phyloP scores from a whole-genome alignment of 2,797 vertebrate species.

The Rhynchotus rufescens region DNA sequence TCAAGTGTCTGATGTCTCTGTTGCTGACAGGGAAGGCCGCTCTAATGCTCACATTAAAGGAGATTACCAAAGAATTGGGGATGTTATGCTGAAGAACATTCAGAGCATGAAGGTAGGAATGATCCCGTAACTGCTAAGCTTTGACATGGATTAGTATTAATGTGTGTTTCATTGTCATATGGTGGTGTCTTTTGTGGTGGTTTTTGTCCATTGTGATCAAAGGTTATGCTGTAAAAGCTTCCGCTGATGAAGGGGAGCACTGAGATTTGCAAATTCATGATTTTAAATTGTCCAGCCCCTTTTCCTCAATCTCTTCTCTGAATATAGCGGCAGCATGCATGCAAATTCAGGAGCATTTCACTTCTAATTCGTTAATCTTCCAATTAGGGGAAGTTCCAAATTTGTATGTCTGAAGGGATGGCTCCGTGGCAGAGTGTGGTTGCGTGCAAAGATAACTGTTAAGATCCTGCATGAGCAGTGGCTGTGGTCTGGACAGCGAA shows the following conservation, averaged over 20 bases:
- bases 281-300: not conserved
- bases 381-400: not conserved
- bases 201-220: not conserved
- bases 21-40: constrained; percentile 90
- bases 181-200: not conserved
- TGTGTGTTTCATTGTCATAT: not conserved
- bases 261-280: not conserved
- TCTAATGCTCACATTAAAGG: constrained; percentile 94
- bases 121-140: not conserved
- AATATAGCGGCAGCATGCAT: not conserved
- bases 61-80: constrained; percentile 95
- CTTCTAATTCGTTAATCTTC: not conserved
- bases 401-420: not conserved
- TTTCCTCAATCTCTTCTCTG: not conserved
- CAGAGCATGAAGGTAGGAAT: constrained; percentile 91
- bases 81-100: constrained; percentile 94
- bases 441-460: not conserved
- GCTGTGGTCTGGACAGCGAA: not conserved
- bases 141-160: not conserved
- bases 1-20: constrained; percentile 50
- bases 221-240: not conserved
- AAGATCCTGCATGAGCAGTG: not conserved
- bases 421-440: not conserved
- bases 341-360: not conserved
- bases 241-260: not conserved